Evolutionary conservation across 2,113 vertebrate genomes (phyloP), one percentile per base, ranked within the genome.

Genomic region (Triplophysa dalaica): DNA sequence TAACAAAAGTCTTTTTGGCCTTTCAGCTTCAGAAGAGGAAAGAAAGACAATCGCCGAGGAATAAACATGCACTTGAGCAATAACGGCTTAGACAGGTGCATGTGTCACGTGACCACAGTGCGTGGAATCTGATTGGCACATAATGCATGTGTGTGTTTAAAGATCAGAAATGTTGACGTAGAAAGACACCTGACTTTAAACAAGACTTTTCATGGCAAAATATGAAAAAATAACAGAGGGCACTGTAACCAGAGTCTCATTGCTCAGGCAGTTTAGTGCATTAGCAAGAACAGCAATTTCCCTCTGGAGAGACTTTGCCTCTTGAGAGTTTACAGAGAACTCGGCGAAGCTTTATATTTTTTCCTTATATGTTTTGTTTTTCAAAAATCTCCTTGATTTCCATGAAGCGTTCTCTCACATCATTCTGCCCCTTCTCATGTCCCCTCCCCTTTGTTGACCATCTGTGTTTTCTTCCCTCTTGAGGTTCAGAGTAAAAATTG

Each of bases 401-500:
- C 16, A 13, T 65, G 26, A n/a, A 81, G 52, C 58, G 22, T 66
- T 70, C 58, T 14, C 56, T 45, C 45, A 61, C 75, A 43, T 70
- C 41, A 68, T 67, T 70, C 75, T 76, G 74, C 29, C 76, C 77
- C 56, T 84, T 87, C 88, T 67, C 21, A 85, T 85, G 85, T 88
- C 83, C 84, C 76, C 75, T 75, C 82, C 81, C 85, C 88, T 89
- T 89, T 89, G 89, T 89, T 91, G 91, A 77, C 83, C 87, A 87
- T 87, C 88, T 83, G 70, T 82, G 85, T 83, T 83, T 82, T 75
- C 80, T 45, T 73, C 77, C 87, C 89, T 89, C 88, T 84, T 83
- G 88, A 89, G 89, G 88, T 90, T 88, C 88, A 89, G 90, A 83
- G 87, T 65, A 84, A 85, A 88, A 87, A 87, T 88, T 84, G 84